Evolutionary conservation across 2,797 vertebrate genomes (phyloP), one percentile per base, ranked within the genome.

Genomic region (Lycodopsis pacificus): DNA sequence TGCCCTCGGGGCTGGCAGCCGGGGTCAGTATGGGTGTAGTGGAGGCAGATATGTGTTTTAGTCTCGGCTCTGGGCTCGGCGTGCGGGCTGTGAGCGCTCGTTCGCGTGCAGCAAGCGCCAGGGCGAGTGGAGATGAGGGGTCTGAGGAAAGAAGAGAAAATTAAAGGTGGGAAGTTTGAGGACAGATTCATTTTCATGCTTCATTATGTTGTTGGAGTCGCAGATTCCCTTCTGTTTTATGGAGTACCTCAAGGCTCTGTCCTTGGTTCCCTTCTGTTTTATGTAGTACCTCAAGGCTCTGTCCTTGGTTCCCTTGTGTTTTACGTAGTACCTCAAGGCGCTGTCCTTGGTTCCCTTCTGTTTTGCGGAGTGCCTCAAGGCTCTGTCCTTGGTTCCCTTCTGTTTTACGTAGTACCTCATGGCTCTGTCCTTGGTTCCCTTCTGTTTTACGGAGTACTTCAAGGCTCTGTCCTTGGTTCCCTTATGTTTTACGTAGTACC

Each of bases 101-200:
- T 88, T 99, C 98, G 73, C 98, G 95, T 80, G 98, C 98, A 46
- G 98, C 98, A 88, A 99, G 95, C 86, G 98, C 98, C 75, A 99
- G 96, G 59, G 98, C 98, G 80, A 99, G 95, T 15, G 98, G 98
- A 7, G 98, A 99, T 68, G 97, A 97, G 0, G 98, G 98, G 85
- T 99, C 98, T 93, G 81, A 66, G 27, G 76, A 69, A 1, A 73
- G 19, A 77, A 27, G n/a, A 42, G 2, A 46, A 46, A 2, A 65
- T 14, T 20, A 12, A 22, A 44, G 27, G 2, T 7, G 7, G 20
- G 9, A 8, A 0, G 12, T 1, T 30, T 49, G 15, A 7, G 17
- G 13, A 6, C 13, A 15, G 5, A 27, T 15, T 7, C 1, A 13
- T 44, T 48, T 7, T 19, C 46, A 48, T 20, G 46, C 46, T 48